Evolutionary conservation across 2,113 vertebrate genomes (phyloP).

Genomic region (Tetrao urogallus): DNA sequence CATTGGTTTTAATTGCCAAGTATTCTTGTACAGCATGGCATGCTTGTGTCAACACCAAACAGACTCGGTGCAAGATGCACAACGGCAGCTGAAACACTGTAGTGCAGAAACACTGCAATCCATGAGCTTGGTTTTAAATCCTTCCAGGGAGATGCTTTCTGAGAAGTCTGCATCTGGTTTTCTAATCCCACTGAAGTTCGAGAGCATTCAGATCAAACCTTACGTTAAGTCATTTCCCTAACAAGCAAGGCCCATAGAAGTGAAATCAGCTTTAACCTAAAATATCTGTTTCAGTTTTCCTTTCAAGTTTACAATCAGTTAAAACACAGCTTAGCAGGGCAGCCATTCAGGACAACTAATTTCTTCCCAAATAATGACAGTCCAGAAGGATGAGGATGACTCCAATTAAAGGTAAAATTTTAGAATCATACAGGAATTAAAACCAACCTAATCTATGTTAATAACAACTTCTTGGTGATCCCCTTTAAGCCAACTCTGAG

Average conservation of each 20-base stretch:
- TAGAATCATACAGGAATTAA: background rate
- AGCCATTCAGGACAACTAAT: background rate
- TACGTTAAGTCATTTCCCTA: background rate
- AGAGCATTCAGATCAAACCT: conserved; percentile 3
- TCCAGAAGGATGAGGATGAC: background rate
- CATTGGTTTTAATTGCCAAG: background rate
- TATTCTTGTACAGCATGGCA: background rate
- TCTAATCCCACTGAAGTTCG: conserved; percentile 22
- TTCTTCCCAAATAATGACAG: background rate
- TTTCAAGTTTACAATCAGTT: background rate
- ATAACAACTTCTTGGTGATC: background rate
- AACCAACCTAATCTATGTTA: background rate
- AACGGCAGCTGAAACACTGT: conserved; percentile 14
- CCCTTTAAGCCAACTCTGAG: background rate
- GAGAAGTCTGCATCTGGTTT: conserved; percentile 35
- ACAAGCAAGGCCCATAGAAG: background rate
- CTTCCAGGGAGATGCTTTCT: conserved; percentile 19
- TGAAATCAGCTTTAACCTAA: background rate
- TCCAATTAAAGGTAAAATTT: background rate
- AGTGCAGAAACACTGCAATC: background rate
- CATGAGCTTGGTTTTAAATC: background rate
- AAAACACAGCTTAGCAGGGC: background rate
- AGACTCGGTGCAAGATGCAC: background rate
- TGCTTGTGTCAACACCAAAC: background rate
- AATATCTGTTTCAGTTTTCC: background rate